phyloP scores from a whole-genome alignment of 2,113 vertebrate species.

The Oryzias celebensis region DNA sequence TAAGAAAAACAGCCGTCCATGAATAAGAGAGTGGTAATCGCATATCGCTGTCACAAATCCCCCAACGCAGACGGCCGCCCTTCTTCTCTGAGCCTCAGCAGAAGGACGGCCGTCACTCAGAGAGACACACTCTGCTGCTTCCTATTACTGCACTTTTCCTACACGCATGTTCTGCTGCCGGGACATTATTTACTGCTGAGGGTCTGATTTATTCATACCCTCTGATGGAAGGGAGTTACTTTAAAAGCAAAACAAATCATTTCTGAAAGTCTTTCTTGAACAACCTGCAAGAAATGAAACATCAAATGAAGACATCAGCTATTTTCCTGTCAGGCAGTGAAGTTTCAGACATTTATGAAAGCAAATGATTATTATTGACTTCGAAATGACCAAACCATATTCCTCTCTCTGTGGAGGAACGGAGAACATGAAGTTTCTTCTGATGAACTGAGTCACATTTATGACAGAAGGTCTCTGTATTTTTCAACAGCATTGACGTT shows the following conservation, averaged over 20 bases:
- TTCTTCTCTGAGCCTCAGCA: conserved; percentile 38
- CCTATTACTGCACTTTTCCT: conserved; percentile 49
- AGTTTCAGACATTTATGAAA: no score
- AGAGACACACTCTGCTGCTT: conserved; percentile 52
- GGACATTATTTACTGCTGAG: conserved; percentile 24
- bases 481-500: no score
- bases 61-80: conserved; percentile 41
- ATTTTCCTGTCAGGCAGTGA: no score
- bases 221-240: conserved; percentile 3
- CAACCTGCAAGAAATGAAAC: background rate
- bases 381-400: no score
- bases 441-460: no score
- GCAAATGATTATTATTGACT: no score
- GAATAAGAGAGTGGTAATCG: conserved; percentile 60
- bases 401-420: no score
- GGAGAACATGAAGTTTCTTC: no score
- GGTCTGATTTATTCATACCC: conserved; percentile 26
- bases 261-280: background rate
- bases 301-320: no score
- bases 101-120: conserved; percentile 38
- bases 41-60: conserved; percentile 60
- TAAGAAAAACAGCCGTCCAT: conserved; percentile 43
- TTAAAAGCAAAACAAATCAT: background rate
- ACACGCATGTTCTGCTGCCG: conserved; percentile 24
- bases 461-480: no score